phyloP scores from a whole-genome alignment of 2,888 invertebrate species.

The Cremastobaeus sp. region DNA sequence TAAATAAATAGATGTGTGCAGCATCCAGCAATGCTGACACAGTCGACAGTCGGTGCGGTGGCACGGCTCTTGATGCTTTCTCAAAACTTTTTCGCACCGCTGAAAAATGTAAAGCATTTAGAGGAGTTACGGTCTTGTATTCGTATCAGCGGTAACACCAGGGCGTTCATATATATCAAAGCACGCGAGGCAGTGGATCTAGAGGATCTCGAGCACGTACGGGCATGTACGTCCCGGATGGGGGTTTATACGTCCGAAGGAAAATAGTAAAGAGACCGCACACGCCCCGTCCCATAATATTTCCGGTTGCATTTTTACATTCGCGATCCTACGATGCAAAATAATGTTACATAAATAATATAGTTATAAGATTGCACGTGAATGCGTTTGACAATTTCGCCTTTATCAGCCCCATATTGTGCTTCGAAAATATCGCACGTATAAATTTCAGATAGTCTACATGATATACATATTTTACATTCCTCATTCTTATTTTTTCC shows the following conservation, averaged over 20 bases:
- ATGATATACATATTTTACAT: slow-evolving; percentile 32
- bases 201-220: slow-evolving; percentile 49
- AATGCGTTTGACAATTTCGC: slow-evolving; percentile 50
- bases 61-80: slow-evolving; percentile 44
- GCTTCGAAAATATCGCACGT: slow-evolving; percentile 33
- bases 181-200: slow-evolving; percentile 47
- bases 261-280: slow-evolving; percentile 47
- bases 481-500: slow-evolving; percentile 6
- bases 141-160: slow-evolving; percentile 54
- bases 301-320: slow-evolving; percentile 31
- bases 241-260: slow-evolving; percentile 41
- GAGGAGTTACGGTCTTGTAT: slow-evolving; percentile 55
- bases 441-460: slow-evolving; percentile 41
- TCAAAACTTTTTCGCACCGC: slow-evolving; percentile 53
- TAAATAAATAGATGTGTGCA: slow-evolving; percentile 16
- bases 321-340: slow-evolving; percentile 36
- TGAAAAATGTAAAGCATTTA: slow-evolving; percentile 59
- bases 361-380: slow-evolving; percentile 52
- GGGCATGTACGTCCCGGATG: slow-evolving; percentile 6
- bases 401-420: slow-evolving; percentile 38
- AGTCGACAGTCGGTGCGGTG: slow-evolving; percentile 25
- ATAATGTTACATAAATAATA: slow-evolving; percentile 55
- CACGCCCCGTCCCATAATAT: slow-evolving; percentile 17
- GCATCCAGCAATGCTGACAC: slow-evolving; percentile 26
- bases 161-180: slow-evolving; percentile 54